Conservation (phyloP, 2,797 vertebrate genomes). For the Lepilemur ruficaudatus region DNA sequence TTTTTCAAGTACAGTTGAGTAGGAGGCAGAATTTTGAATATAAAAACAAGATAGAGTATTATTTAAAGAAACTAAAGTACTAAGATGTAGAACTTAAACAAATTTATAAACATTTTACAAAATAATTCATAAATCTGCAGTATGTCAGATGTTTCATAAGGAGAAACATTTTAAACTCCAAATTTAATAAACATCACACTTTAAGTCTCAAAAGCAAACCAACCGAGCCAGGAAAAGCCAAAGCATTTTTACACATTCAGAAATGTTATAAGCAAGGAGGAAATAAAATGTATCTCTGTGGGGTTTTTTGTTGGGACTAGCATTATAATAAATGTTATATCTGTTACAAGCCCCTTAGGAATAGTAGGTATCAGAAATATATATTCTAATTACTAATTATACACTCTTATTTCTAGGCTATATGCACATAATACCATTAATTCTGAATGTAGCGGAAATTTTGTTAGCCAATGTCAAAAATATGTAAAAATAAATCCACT, state of each 20-base stretch:
- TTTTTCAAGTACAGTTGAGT: not conserved
- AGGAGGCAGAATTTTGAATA: not conserved
- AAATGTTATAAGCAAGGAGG: not conserved
- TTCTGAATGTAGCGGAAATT: not conserved
- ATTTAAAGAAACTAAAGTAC: not conserved
- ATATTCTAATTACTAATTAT: not conserved
- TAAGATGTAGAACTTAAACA: not conserved
- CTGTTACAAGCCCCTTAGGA: not conserved
- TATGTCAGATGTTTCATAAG: not conserved
- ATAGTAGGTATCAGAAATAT: not conserved
- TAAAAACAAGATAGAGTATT: not conserved
- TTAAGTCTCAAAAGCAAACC: not conserved
- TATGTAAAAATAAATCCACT: not conserved
- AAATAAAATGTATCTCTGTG: not conserved
- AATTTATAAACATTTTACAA: constrained; percentile 5
- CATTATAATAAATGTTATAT: not conserved
- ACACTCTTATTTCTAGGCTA: not conserved
- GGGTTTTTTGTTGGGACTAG: not conserved
- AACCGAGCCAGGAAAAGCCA: not conserved
- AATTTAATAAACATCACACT: not conserved
- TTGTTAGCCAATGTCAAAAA: not conserved
- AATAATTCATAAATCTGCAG: not conserved
- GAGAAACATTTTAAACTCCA: not conserved
- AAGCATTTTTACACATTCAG: not conserved
- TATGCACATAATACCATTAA: not conserved